Evolutionary conservation across 2,888 invertebrate genomes (phyloP).

Genomic region (Trachelus iudaicus): DNA sequence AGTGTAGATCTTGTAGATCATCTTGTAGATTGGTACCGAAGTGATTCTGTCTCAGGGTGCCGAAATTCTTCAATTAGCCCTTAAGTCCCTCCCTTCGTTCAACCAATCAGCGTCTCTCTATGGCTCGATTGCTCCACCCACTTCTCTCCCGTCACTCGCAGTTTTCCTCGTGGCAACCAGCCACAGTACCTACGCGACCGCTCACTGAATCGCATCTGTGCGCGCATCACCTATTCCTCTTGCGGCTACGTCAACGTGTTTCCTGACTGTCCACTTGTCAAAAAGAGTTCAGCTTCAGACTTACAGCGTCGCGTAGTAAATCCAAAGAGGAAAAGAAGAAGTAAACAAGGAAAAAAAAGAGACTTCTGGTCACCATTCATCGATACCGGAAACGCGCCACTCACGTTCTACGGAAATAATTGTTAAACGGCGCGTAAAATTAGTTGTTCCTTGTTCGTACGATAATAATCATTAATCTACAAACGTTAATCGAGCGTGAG

Average conservation of each 20-base stretch:
- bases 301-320: neutral
- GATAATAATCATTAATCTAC: neutral
- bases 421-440: neutral
- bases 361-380: neutral
- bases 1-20: neutral
- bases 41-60: conserved; percentile 31
- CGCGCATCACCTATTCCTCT: conserved; percentile 1
- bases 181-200: conserved; percentile 59
- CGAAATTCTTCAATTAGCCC: conserved; percentile 50
- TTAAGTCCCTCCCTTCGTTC: conserved; percentile 21
- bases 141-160: conserved; percentile 44
- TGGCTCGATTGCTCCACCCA: conserved; percentile 39
- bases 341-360: neutral
- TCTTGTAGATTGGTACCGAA: neutral
- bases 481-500: neutral
- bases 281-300: neutral
- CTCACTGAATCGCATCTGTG: conserved; percentile 48
- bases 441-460: neutral
- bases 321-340: neutral
- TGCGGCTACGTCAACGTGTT: conserved; percentile 9
- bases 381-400: neutral
- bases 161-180: conserved; percentile 58
- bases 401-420: neutral
- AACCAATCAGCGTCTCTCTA: conserved; percentile 23
- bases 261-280: conserved; percentile 2